Conservation (phyloP, 2,797 vertebrate species). For the Sebastes taczanowskii region DNA sequence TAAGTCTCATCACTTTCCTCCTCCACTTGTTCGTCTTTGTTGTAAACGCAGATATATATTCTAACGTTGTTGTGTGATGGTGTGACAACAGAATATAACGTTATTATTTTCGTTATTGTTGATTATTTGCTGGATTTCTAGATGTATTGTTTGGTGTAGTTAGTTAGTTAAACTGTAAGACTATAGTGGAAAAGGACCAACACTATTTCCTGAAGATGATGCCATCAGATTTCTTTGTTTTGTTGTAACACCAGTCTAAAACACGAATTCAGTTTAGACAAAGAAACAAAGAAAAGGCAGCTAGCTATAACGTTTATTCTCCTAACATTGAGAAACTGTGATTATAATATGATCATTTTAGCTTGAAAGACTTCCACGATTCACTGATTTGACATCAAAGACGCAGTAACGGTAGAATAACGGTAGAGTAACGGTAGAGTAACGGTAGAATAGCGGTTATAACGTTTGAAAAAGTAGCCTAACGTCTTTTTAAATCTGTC, state of each 20-base stretch:
- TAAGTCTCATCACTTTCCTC: conserved; percentile 9
- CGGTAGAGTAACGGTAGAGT: no score
- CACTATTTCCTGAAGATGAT: not conserved
- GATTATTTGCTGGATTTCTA: no score
- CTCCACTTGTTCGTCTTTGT: not conserved
- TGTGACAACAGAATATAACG: no score
- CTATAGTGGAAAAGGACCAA: no score
- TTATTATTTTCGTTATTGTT: no score
- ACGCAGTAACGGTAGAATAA: not conserved
- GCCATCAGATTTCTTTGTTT: conserved; percentile 1
- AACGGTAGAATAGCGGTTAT: not conserved
- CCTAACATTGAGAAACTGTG: not conserved
- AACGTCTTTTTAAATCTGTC: not conserved
- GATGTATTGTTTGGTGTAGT: no score
- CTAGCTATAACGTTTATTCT: not conserved
- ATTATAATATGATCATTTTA: not conserved
- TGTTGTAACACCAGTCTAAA: not conserved
- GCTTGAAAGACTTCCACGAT: not conserved
- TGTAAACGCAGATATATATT: no score
- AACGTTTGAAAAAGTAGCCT: not conserved
- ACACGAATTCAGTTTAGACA: not conserved
- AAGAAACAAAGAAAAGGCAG: not conserved
- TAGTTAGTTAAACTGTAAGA: no score
- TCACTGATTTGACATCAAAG: not conserved
- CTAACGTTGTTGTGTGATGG: no score